These are phyloP conservation scores for Paelopatides confundens DNA, from an alignment of 53 echinoderm and acorn worm genomes.

Conservation along the genomic window DNA sequence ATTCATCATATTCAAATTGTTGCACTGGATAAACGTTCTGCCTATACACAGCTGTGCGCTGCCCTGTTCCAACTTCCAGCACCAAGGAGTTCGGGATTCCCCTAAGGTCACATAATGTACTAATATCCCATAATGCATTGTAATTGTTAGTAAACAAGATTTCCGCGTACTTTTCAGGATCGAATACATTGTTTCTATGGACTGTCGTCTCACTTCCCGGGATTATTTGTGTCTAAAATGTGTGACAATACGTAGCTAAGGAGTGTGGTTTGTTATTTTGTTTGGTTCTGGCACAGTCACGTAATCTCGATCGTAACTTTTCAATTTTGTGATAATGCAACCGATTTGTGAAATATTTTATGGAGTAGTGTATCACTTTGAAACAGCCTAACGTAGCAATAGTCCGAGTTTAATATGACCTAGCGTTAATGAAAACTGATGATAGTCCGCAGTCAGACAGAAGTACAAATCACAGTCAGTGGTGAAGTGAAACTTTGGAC, in stretches of 20 bases:
- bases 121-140: slow-evolving; percentile 21
- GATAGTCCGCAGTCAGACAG: too few relatives aligned
- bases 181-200: neutral
- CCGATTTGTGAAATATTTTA: neutral
- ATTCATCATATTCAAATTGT: too few relatives aligned
- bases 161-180: neutral
- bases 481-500: too few relatives aligned
- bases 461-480: too few relatives aligned
- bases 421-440: too few relatives aligned
- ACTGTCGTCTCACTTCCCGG: neutral
- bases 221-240: neutral
- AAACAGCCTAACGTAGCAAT: too few relatives aligned
- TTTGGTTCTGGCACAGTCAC: neutral
- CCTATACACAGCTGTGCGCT: too few relatives aligned
- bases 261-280: neutral
- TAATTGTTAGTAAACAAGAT: neutral
- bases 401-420: too few relatives aligned
- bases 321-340: neutral
- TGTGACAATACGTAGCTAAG: neutral
- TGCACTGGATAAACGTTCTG: too few relatives aligned
- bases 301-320: neutral
- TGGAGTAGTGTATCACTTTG: neutral
- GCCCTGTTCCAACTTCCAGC: too few relatives aligned
- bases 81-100: too few relatives aligned
- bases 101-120: neutral